phyloP scores from a whole-genome alignment of 2,113 vertebrate species.

The Microtus montanus region DNA sequence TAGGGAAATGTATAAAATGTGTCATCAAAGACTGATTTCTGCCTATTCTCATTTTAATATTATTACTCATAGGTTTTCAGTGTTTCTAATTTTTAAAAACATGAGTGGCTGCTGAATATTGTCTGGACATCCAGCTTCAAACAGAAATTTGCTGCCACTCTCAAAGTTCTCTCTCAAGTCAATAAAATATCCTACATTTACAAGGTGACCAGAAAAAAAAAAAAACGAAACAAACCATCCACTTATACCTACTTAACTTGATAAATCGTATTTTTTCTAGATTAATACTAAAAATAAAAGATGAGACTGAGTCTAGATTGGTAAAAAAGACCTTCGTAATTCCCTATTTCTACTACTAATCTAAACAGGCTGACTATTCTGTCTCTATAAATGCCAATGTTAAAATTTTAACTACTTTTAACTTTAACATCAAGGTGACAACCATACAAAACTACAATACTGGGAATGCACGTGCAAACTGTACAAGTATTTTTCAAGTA shows the following conservation, averaged over 20 bases:
- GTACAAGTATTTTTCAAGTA: conserved; percentile 11
- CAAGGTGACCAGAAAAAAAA: neutral
- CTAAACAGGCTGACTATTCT: neutral
- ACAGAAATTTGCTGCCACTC: conserved; percentile 36
- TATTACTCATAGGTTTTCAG: neutral
- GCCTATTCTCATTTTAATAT: conserved; percentile 16
- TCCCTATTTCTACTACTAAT: conserved; percentile 10
- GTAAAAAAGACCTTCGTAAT: conserved; percentile 20
- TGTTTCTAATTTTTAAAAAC: conserved; percentile 36
- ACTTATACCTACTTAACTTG: neutral
- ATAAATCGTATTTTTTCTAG: conserved; percentile 21
- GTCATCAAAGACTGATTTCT: neutral
- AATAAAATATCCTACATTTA: conserved; percentile 31
- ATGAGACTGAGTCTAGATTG: neutral
- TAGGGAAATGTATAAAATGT: conserved; percentile 45
- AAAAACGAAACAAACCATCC: conserved; percentile 17
- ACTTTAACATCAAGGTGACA: conserved; percentile 48
- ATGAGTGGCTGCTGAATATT: neutral
- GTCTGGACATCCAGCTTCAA: conserved; percentile 32
- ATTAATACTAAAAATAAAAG: conserved; percentile 39
- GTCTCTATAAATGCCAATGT: conserved; percentile 25
- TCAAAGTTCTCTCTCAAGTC: conserved; percentile 27
- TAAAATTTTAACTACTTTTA: conserved; percentile 38
- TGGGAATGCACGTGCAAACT: neutral
- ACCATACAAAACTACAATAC: conserved; percentile 31